Percentiles rank a stretch among this genome's conserved stretches.
Evolutionary conservation across 1,140 invertebrate genomes (phyloP).

Genomic region (Hirudo medicinalis): DNA sequence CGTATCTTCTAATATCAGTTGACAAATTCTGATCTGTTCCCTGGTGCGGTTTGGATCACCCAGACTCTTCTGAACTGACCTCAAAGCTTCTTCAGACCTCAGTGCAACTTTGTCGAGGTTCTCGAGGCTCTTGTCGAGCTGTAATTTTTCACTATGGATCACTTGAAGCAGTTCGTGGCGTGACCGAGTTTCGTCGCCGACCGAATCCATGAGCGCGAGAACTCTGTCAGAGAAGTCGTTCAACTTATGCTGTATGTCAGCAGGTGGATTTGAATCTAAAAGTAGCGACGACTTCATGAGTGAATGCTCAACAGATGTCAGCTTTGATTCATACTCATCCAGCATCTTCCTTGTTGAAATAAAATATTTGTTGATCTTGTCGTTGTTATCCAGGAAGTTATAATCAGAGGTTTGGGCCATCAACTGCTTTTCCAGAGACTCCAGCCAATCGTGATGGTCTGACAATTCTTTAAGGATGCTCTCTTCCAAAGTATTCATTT

Average conservation of each 20-base stretch:
- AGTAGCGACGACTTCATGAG: slow-evolving; percentile 3
- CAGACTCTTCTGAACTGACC: slow-evolving; percentile 5
- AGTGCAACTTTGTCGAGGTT: neutral
- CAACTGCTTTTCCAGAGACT: neutral
- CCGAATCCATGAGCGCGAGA: slow-evolving; percentile 1
- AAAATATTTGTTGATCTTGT: neutral
- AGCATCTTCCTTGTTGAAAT: neutral
- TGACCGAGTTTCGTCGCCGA: slow-evolving; percentile 3
- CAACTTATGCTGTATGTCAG: neutral
- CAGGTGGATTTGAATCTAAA: neutral
- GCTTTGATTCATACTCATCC: neutral
- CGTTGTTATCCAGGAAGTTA: neutral
- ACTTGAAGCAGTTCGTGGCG: neutral
- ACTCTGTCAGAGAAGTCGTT: neutral
- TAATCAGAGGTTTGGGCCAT: neutral
- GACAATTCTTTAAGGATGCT: slow-evolving; percentile 4
- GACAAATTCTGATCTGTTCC: slow-evolving; percentile 2
- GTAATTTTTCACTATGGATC: neutral
- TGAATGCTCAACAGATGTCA: neutral
- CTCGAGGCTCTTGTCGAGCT: neutral
- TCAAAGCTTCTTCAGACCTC: slow-evolving; percentile 3
- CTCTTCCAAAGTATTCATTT: slow-evolving; percentile 2
- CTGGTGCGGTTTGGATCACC: neutral
- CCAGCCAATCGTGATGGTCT: slow-evolving; percentile 8
- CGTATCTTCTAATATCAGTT: neutral